phyloP scores from a whole-genome alignment of 2,888 invertebrate species.

The Synergus japonicus region DNA sequence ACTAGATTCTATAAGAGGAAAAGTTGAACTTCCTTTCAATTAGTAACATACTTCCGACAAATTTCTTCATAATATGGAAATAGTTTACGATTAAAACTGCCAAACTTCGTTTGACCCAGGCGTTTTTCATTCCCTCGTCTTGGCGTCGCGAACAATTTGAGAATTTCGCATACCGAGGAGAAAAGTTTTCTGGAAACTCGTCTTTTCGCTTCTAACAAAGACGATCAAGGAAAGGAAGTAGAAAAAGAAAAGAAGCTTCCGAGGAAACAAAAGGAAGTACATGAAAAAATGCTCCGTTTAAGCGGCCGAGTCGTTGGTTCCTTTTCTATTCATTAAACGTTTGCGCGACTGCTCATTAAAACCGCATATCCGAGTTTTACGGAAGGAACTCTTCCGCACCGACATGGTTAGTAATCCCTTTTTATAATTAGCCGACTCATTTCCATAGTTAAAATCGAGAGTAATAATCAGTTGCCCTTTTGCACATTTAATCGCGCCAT shows the following conservation, averaged over 20 bases:
- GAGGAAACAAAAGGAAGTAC: neutral
- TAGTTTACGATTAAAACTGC: constrained; percentile 10
- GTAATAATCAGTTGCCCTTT: neutral
- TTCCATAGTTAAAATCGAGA: neutral
- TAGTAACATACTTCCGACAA: neutral
- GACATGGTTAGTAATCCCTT: constrained; percentile 60
- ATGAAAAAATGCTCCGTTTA: constrained; percentile 11
- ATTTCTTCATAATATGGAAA: constrained; percentile 9
- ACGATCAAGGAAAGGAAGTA: neutral
- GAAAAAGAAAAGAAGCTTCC: neutral
- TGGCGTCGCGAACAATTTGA: constrained; percentile 10
- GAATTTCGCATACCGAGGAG: constrained; percentile 17
- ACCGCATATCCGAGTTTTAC: constrained; percentile 47
- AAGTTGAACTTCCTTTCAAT: neutral
- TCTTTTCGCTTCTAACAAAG: constrained; percentile 6
- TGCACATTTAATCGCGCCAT: neutral
- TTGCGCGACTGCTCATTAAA: constrained; percentile 65
- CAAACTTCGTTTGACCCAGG: neutral
- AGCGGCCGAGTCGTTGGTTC: constrained; percentile 6
- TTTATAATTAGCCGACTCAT: constrained; percentile 54
- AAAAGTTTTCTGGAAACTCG: constrained; percentile 8
- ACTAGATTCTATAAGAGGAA: neutral
- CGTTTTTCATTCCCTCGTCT: constrained; percentile 2
- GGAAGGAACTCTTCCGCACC: constrained; percentile 46
- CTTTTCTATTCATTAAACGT: constrained; percentile 66